phyloP scores from a whole-genome alignment of 2,113 vertebrate species.

The Haplotaxodon microlepis region DNA sequence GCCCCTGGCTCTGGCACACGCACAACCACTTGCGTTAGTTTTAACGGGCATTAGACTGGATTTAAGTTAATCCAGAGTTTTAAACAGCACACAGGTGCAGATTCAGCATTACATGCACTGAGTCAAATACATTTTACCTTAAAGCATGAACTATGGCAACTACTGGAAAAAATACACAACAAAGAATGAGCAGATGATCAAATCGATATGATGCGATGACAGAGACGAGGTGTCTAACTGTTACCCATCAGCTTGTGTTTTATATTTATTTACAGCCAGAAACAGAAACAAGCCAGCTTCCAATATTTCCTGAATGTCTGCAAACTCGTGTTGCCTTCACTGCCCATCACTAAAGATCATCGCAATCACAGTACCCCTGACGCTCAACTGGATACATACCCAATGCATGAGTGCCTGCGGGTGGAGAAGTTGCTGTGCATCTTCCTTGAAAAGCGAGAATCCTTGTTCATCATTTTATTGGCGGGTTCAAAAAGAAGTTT shows the following conservation, averaged over 20 bases:
- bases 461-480: constrained; percentile 69
- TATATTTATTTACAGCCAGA: neutral
- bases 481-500: neutral
- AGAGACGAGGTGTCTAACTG: neutral
- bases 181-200: neutral
- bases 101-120: neutral
- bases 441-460: constrained; percentile 63
- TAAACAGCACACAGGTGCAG: neutral
- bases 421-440: constrained; percentile 69
- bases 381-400: constrained; percentile 58
- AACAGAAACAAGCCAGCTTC: neutral
- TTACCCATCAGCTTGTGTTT: neutral
- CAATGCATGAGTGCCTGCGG: constrained; percentile 77
- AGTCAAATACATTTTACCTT: neutral
- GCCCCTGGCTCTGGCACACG: neutral
- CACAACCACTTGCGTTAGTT: neutral
- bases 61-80: neutral
- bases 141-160: neutral
- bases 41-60: neutral
- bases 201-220: neutral
- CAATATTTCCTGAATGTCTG: neutral
- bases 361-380: neutral
- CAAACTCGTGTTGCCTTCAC: neutral
- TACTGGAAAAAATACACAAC: neutral
- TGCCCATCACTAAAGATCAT: neutral